Conservation (phyloP, 2,888 invertebrate genomes). For the Calameuta pallipes region DNA sequence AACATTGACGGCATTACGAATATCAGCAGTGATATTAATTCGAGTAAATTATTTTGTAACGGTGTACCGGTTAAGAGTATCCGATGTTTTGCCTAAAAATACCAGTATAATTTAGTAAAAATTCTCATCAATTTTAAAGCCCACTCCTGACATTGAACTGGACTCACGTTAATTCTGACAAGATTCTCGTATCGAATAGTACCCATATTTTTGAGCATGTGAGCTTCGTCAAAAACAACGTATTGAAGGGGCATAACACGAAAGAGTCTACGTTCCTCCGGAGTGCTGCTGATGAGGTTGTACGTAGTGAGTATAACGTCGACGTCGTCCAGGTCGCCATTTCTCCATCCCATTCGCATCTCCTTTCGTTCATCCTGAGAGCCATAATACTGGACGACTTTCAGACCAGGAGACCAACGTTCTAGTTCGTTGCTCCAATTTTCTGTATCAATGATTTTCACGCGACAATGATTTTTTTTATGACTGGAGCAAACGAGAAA, state of each 20-base stretch:
- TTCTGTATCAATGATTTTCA: slow-evolving; percentile 67
- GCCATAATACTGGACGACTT: slow-evolving; percentile 91
- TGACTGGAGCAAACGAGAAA: not conserved
- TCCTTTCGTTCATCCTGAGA: slow-evolving; percentile 84
- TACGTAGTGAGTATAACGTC: slow-evolving; percentile 92
- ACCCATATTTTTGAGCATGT: slow-evolving; percentile 98
- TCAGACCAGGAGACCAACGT: slow-evolving; percentile 82
- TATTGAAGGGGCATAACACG: slow-evolving; percentile 90
- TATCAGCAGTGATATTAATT: slow-evolving; percentile 93
- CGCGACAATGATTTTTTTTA: not conserved
- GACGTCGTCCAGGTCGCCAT: slow-evolving; percentile 77
- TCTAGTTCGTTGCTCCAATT: slow-evolving; percentile 86
- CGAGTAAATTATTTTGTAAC: slow-evolving; percentile 94
- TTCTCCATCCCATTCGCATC: slow-evolving; percentile 81
- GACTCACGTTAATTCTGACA: slow-evolving; percentile 81
- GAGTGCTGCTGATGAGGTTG: slow-evolving; percentile 85
- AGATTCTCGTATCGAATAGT: slow-evolving; percentile 91
- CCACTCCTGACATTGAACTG: not conserved
- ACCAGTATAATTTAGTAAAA: slow-evolving; percentile 6
- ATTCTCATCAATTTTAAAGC: slow-evolving; percentile 24
- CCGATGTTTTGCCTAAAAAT: slow-evolving; percentile 80
- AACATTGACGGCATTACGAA: slow-evolving; percentile 98
- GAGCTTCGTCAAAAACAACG: slow-evolving; percentile 96
- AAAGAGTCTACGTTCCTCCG: slow-evolving; percentile 91
- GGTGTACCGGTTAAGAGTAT: slow-evolving; percentile 95